Evolutionary conservation across 2,888 invertebrate species (phyloP).

Genomic region (Eupithecia subfuscata): DNA sequence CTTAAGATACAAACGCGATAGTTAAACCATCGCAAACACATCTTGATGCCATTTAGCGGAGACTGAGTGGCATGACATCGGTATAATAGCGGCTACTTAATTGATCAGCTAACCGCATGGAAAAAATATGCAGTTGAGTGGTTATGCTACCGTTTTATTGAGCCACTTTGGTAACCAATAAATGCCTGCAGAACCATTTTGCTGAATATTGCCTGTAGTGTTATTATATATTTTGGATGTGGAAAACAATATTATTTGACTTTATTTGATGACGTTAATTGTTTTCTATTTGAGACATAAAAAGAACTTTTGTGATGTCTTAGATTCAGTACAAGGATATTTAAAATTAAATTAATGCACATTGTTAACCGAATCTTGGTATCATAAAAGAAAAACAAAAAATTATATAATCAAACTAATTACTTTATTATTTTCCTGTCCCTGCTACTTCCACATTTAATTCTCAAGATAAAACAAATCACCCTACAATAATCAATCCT

Average conservation of each 20-base stretch:
- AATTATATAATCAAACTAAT: neutral
- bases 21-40: slow-evolving; percentile 65
- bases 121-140: slow-evolving; percentile 46
- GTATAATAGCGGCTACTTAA: slow-evolving; percentile 61
- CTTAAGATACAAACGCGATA: slow-evolving; percentile 72
- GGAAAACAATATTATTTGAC: neutral
- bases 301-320: neutral
- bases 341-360: neutral
- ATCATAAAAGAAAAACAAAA: neutral
- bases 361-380: neutral
- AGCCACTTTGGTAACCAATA: neutral
- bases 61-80: slow-evolving; percentile 52
- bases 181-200: neutral
- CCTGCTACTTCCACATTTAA: neutral
- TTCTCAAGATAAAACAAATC: neutral
- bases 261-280: neutral
- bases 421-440: neutral
- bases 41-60: slow-evolving; percentile 68
- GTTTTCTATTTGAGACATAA: neutral
- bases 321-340: neutral
- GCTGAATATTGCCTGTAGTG: neutral
- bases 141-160: slow-evolving; percentile 46
- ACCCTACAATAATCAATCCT: neutral
- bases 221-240: neutral
- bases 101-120: slow-evolving; percentile 58